These are phyloP conservation scores for Neogale vison DNA, from an alignment of 2,113 vertebrate genomes.

Conservation along the genomic window DNA sequence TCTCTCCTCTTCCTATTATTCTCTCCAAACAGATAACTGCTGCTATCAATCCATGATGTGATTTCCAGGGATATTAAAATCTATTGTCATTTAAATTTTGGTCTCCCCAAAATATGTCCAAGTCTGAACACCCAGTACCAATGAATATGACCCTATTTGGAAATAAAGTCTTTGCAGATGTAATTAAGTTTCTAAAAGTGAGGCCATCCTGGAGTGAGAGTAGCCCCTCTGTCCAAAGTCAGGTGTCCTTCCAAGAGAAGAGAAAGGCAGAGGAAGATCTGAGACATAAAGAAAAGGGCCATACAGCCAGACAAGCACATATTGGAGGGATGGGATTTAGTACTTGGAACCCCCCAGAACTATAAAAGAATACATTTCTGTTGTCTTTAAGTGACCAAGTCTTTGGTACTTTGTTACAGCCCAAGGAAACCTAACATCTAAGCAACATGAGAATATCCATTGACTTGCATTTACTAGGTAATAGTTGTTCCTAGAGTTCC, in stretches of 20 bases:
- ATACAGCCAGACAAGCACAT: background rate
- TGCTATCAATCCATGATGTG: accelerated
- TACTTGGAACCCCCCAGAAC: background rate
- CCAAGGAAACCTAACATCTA: background rate
- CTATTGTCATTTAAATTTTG: background rate
- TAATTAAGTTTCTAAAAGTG: background rate
- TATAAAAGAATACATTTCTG: background rate
- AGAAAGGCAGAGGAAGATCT: background rate
- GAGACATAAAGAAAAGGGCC: background rate
- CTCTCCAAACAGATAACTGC: background rate
- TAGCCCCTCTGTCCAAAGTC: background rate
- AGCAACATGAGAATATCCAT: accelerated
- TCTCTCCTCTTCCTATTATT: background rate
- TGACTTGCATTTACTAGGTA: background rate
- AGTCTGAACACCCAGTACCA: accelerated
- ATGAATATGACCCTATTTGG: background rate
- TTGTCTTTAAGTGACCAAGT: background rate
- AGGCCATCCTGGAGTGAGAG: background rate
- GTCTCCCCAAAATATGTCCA: background rate
- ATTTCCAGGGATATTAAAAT: background rate
- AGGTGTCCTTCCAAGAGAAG: background rate
- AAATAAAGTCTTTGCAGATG: background rate
- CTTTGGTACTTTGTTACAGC: background rate
- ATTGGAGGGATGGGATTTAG: background rate
- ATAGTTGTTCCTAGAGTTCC: background rate